phyloP scores from a whole-genome alignment of 2,888 invertebrate species.

The Ochropacha duplaris region DNA sequence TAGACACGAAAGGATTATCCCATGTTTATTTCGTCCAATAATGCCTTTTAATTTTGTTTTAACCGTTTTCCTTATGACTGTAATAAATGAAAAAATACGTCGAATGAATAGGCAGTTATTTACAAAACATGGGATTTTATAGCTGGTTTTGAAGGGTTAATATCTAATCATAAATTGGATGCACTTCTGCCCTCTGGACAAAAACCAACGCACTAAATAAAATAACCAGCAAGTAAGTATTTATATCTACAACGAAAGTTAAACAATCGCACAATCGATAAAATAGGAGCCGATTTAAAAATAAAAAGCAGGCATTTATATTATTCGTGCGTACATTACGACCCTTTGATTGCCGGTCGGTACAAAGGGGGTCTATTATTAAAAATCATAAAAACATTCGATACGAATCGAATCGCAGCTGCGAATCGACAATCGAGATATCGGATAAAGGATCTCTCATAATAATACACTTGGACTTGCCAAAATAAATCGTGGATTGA shows the following conservation, averaged over 20 bases:
- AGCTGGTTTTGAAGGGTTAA: not conserved
- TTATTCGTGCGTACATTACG: constrained; percentile 1
- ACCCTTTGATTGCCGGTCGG: not conserved
- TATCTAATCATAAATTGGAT: not conserved
- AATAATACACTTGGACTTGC: constrained; percentile 53
- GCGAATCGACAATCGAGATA: constrained; percentile 36
- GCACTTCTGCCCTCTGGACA: not conserved
- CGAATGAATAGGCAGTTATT: not conserved
- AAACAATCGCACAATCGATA: not conserved
- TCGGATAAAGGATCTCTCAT: constrained; percentile 40
- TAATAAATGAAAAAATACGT: not conserved
- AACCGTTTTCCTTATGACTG: not conserved
- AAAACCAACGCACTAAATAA: not conserved
- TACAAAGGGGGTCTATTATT: constrained; percentile 45
- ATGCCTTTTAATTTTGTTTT: not conserved
- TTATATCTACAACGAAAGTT: not conserved
- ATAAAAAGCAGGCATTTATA: not conserved
- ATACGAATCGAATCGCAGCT: constrained; percentile 46
- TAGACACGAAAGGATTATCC: constrained; percentile 9
- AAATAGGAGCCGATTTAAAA: not conserved
- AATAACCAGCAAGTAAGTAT: not conserved
- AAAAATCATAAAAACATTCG: constrained; percentile 42
- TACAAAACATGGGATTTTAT: not conserved
- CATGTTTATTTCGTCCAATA: not conserved
- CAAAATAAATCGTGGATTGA: constrained; percentile 50